Percentiles rank a stretch among this genome's conserved stretches.
Evolutionary conservation across 2,797 vertebrate genomes (phyloP).

Genomic region (Threskiornis aethiopicus): DNA sequence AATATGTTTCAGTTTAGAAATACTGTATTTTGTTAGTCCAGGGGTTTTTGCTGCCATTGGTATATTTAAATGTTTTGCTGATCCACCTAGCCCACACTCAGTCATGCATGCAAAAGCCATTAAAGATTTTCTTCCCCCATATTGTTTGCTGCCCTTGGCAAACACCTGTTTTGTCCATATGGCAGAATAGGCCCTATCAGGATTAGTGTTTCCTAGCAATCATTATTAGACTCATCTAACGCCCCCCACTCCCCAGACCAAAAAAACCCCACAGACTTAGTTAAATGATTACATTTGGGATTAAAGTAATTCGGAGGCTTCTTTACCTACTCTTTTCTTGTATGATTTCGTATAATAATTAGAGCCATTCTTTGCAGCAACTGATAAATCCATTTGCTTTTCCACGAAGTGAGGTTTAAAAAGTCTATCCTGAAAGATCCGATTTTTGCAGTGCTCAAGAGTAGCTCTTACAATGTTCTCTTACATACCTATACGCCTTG

Average conservation of each 20-base stretch:
- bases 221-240: not conserved
- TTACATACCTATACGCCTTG: accelerated
- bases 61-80: not conserved
- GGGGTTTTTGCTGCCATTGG: not conserved
- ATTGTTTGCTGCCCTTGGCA: slow-evolving; percentile 19
- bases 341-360: not conserved
- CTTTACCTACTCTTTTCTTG: not conserved
- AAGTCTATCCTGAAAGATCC: not conserved
- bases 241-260: accelerated
- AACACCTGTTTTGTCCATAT: slow-evolving; percentile 46
- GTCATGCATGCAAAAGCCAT: not conserved
- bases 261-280: accelerated
- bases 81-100: not conserved
- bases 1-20: not conserved
- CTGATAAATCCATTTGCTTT: not conserved
- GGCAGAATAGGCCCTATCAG: not conserved
- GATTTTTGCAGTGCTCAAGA: not conserved
- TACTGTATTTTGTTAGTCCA: not conserved
- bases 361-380: not conserved
- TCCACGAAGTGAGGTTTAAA: not conserved
- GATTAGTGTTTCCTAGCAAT: not conserved
- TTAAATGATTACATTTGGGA: not conserved
- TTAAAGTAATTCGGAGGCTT: not conserved
- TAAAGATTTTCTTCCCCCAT: not conserved
- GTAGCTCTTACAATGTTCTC: not conserved